These are phyloP conservation scores for Dicrostonyx torquatus DNA, from an alignment of 2,797 vertebrate species.

Conservation along the genomic window DNA sequence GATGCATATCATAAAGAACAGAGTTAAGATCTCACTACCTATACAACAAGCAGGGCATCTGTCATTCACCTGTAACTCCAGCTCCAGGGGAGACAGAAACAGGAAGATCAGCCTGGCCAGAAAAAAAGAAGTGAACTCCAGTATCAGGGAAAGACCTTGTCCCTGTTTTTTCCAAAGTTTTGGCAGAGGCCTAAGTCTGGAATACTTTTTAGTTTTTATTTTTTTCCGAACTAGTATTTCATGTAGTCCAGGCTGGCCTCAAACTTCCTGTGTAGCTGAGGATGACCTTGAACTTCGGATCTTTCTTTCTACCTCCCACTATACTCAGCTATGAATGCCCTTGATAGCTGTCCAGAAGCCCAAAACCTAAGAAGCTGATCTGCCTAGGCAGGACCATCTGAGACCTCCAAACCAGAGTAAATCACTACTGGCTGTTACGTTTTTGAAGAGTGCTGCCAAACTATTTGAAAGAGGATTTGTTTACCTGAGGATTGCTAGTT, in stretches of 20 bases:
- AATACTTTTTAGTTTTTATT: not conserved
- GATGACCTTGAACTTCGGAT: not conserved
- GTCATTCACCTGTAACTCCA: not conserved
- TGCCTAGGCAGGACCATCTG: not conserved
- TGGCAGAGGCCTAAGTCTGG: not conserved
- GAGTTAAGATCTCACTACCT: not conserved
- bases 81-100: not conserved
- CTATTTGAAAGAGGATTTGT: not conserved
- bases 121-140: not conserved
- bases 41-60: not conserved
- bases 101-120: not conserved
- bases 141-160: not conserved
- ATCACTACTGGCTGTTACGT: not conserved
- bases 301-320: too few species aligned
- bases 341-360: not conserved
- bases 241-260: not conserved
- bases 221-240: too few species aligned
- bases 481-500: not conserved
- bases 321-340: not conserved
- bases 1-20: not conserved
- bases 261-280: not conserved
- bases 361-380: not conserved
- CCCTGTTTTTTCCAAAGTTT: not conserved
- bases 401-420: not conserved
- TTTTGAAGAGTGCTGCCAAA: conserved; percentile 2